A percentile compares a stretch with the other conserved stretches of the same genome.
phyloP scores from a whole-genome alignment of 2,113 vertebrate genomes.

The Dissostichus mawsoni region DNA sequence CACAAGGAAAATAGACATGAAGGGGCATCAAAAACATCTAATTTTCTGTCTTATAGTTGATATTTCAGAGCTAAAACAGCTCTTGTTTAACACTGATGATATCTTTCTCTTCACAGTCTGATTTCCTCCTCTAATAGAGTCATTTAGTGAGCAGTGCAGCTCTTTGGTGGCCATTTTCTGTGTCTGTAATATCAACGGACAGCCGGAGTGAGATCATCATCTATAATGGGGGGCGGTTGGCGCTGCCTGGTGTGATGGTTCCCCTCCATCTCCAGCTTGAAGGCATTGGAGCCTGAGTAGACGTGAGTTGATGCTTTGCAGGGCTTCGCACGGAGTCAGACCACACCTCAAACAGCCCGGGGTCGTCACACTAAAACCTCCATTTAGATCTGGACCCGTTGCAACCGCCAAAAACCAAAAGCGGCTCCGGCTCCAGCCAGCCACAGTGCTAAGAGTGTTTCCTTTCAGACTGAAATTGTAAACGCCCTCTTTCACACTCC shows the following conservation, averaged over 20 bases:
- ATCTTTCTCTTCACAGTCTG: background rate
- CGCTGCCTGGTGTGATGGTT: conserved; percentile 54
- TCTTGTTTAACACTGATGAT: background rate
- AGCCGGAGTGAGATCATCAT: conserved; percentile 74
- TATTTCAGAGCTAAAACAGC: background rate
- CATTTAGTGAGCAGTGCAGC: conserved; percentile 19
- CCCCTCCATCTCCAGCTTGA: conserved; percentile 54
- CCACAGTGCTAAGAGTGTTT: conserved; percentile 56
- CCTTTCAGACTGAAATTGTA: conserved; percentile 72
- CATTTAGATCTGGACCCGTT: conserved; percentile 68
- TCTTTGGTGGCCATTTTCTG: conserved; percentile 68
- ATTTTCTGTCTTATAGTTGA: background rate
- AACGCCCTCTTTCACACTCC: conserved; percentile 55
- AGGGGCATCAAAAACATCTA: too few relatives aligned
- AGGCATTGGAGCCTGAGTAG: conserved; percentile 62
- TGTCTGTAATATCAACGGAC: conserved; percentile 63
- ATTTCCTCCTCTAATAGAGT: conserved; percentile 23
- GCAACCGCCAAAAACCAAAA: conserved; percentile 64
- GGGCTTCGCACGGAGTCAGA: conserved; percentile 63
- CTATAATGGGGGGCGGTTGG: conserved; percentile 63
- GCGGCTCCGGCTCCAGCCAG: conserved; percentile 49
- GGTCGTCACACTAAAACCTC: conserved; percentile 71
- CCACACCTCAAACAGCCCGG: conserved; percentile 77
- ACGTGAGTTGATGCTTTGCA: conserved; percentile 74
- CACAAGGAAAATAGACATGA: background rate